Evolutionary conservation across 53 echinoderm and acorn worm genomes (phyloP), one percentile per base, ranked within the genome.

Genomic region (Patiria pectinifera): DNA sequence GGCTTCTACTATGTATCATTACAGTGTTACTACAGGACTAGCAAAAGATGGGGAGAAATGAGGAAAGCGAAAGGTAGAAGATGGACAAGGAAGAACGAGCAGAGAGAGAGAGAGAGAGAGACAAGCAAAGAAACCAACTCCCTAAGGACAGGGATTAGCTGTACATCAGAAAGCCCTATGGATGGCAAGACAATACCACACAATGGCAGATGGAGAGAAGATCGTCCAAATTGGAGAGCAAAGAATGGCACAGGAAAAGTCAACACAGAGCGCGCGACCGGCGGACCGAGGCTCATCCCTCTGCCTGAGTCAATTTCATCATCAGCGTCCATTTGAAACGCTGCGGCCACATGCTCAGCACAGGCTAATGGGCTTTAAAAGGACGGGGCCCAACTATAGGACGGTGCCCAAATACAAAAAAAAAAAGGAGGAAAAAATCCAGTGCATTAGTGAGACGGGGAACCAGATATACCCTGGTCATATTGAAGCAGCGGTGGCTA

Each of bases 131-230:
- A 88, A 88, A 88, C 62, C 16, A 77, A 88, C 59, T 88, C 88
- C 88, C 88, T 59, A 15, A 88, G 88, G 88, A 88, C 78, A 44
- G 16, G 88, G 88, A 88, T 88, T 88, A 88, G 88, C 88, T 45
- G 88, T 88, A 76, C 88, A 77, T 88, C 78, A 78, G 60, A 62
- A 76, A 88, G 88, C 78, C 78, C 76, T 77, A 88, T 88, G 62
- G 88, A 88, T 76, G 59, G 88, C 66, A 88, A 88, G 88, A 88
- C 88, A 88, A 88, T 82, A 71, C 85, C 62, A 61, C 84, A 92
- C 92, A 92, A 92, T 92, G 92, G 85, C 79, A 82, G 92, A 92
- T 92, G 92, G 92, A 82, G 85, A 60, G 92, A 92, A 92, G 85
- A 85, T 85, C 69, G 85, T 92, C 85, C 92, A 92, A 92, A 92